A percentile compares a stretch with the other conserved stretches of the same genome.
phyloP scores from a whole-genome alignment of 1,140 invertebrate species.

The Ooceraea biroi region DNA sequence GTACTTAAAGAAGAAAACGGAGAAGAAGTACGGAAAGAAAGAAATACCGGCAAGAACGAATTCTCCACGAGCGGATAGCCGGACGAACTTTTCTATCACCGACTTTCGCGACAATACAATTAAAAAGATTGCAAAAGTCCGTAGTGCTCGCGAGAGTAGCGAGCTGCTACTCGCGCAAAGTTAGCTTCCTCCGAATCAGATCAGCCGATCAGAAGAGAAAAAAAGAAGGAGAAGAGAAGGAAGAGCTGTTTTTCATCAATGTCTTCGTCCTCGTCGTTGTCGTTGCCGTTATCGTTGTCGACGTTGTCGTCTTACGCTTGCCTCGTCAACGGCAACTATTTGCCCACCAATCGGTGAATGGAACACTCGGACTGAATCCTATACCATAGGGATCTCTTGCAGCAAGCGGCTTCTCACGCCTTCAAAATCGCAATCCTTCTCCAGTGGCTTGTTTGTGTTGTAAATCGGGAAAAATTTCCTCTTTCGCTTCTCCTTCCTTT shows the following conservation, averaged over 20 bases:
- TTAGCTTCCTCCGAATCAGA: slow-evolving; percentile 64
- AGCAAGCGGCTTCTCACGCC: slow-evolving; percentile 72
- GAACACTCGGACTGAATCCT: slow-evolving; percentile 65
- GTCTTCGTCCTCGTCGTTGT: slow-evolving; percentile 29
- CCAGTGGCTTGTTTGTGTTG: slow-evolving; percentile 54
- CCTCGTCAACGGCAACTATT: slow-evolving; percentile 75
- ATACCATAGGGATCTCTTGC: slow-evolving; percentile 57
- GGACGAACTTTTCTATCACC: slow-evolving; percentile 82
- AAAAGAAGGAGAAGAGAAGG: not conserved
- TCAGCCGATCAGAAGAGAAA: slow-evolving; percentile 7
- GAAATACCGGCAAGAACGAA: slow-evolving; percentile 52
- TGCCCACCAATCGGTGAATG: slow-evolving; percentile 81
- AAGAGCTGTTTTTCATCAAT: not conserved
- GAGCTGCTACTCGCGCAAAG: slow-evolving; percentile 66
- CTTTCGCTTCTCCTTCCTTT: slow-evolving; percentile 57
- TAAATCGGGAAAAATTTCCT: slow-evolving; percentile 64
- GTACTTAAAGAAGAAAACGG: slow-evolving; percentile 4
- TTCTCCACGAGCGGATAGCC: slow-evolving; percentile 33
- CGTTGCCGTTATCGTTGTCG: not conserved
- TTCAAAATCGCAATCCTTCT: slow-evolving; percentile 64
- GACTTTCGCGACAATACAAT: slow-evolving; percentile 80
- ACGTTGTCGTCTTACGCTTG: slow-evolving; percentile 59
- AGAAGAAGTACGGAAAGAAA: slow-evolving; percentile 40
- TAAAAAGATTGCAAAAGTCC: slow-evolving; percentile 84
- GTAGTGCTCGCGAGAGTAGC: slow-evolving; percentile 40